phyloP scores from a whole-genome alignment of 2,888 invertebrate genomes.

The Patella ulyssiponensis region DNA sequence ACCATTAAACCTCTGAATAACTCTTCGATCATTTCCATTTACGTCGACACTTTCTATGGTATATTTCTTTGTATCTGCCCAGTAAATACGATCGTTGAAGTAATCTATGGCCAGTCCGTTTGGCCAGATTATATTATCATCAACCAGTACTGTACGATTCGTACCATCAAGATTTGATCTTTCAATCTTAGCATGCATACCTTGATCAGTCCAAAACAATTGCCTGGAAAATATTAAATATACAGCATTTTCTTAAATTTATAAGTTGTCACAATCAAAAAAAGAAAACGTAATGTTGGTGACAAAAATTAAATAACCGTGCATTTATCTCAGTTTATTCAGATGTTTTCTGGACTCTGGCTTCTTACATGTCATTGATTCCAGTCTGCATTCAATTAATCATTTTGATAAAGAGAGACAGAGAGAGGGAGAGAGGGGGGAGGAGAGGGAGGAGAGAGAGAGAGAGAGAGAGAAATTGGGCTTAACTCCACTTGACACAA shows the following conservation, averaged over 20 bases:
- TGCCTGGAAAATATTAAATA: conserved; percentile 70
- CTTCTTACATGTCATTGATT: too few species aligned
- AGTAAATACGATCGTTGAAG: conserved; percentile 84
- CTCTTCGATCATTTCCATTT: conserved; percentile 49
- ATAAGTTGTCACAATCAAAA: not conserved
- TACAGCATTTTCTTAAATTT: not conserved
- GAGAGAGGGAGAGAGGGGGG: too few species aligned
- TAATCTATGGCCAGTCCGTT: conserved; percentile 84
- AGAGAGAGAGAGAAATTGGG: too few species aligned
- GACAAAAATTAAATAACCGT: too few species aligned
- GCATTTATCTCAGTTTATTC: too few species aligned
- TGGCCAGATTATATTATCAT: conserved; percentile 76
- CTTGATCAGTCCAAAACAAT: conserved; percentile 84
- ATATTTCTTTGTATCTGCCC: conserved; percentile 82
- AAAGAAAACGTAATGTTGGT: too few species aligned
- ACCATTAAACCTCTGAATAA: conserved; percentile 44
- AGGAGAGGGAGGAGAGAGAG: too few species aligned
- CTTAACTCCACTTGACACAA: too few species aligned
- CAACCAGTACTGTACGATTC: conserved; percentile 46
- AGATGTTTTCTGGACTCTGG: too few species aligned
- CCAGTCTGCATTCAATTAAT: too few species aligned
- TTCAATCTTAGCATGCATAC: conserved; percentile 53
- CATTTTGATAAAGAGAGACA: too few species aligned
- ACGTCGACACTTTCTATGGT: conserved; percentile 55
- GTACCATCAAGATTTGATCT: conserved; percentile 59